Evolutionary conservation across 2,888 invertebrate genomes (phyloP).

Genomic region (Pseudococcus jackbeardsleyi): DNA sequence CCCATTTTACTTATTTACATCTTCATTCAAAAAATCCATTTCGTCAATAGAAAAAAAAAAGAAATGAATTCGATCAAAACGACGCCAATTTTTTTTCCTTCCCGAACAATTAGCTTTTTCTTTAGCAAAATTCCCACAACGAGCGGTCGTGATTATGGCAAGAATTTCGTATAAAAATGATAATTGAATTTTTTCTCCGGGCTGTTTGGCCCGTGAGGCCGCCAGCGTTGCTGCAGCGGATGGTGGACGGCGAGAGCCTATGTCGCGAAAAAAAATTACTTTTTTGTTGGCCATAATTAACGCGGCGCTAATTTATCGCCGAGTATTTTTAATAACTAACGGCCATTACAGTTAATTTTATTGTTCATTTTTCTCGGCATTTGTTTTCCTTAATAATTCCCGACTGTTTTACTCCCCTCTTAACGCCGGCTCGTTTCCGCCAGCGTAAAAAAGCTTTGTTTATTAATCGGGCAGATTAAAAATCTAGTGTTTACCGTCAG

Average conservation of each 20-base stretch:
- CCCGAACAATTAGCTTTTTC: not conserved
- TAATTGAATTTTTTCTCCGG: slow-evolving; percentile 25
- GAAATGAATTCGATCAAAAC: too few relatives aligned
- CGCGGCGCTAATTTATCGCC: slow-evolving; percentile 49
- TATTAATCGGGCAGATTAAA: slow-evolving; percentile 44
- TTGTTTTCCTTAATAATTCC: slow-evolving; percentile 48
- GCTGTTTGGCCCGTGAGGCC: not conserved
- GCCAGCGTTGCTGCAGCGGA: not conserved
- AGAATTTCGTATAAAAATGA: slow-evolving; percentile 1
- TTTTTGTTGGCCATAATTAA: slow-evolving; percentile 54
- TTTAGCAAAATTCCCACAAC: not conserved
- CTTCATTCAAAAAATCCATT: too few relatives aligned
- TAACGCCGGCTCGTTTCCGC: not conserved
- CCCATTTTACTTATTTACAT: too few relatives aligned
- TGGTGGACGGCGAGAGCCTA: not conserved
- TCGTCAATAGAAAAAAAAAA: too few relatives aligned
- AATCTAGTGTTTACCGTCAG: slow-evolving; percentile 12
- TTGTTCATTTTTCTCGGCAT: slow-evolving; percentile 57
- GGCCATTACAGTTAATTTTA: slow-evolving; percentile 59
- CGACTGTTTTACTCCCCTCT: not conserved
- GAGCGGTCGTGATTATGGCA: not conserved
- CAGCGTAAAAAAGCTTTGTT: slow-evolving; percentile 45
- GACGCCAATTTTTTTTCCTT: too few relatives aligned
- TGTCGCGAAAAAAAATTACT: slow-evolving; percentile 36
- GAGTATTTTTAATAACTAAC: slow-evolving; percentile 57